Percentiles rank a stretch among this genome's conserved stretches.
Conservation (phyloP, 2,888 invertebrate species). For the Leucophenga montana region DNA sequence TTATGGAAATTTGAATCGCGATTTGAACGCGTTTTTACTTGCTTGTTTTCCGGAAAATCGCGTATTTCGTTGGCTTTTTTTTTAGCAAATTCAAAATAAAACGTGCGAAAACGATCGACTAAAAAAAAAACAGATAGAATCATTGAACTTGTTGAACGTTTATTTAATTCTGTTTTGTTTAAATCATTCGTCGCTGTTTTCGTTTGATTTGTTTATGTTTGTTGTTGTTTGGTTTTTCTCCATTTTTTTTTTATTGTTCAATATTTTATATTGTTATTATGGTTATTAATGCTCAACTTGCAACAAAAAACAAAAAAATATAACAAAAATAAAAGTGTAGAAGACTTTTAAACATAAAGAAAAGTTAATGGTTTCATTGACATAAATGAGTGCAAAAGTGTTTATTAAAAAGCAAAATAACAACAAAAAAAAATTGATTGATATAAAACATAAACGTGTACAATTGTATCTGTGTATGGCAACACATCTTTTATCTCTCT, state of each 20-base stretch:
- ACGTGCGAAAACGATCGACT: too few relatives aligned
- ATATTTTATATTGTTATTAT: conserved; percentile 9
- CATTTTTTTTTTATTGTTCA: conserved; percentile 26
- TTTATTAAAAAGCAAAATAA: too few relatives aligned
- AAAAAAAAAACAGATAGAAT: too few relatives aligned
- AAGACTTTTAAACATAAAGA: conserved; percentile 11
- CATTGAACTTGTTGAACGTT: conserved; percentile 34
- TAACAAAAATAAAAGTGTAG: conserved; percentile 33
- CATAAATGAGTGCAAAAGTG: neutral
- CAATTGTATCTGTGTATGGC: too few relatives aligned
- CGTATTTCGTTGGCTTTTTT: conserved; percentile 32
- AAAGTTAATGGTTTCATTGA: conserved; percentile 4
- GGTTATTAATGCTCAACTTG: neutral
- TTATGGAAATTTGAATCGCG: conserved; percentile 23
- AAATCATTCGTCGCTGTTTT: conserved; percentile 21
- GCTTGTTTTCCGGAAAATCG: neutral
- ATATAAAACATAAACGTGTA: neutral
- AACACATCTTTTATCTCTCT: too few relatives aligned
- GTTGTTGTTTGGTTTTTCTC: conserved; percentile 28
- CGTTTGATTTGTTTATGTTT: conserved; percentile 39
- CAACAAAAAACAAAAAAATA: conserved; percentile 31
- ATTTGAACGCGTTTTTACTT: conserved; percentile 32
- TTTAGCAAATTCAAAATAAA: neutral
- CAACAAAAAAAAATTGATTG: neutral
- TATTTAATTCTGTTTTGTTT: conserved; percentile 34